Conservation (phyloP, 2,797 vertebrate species). For the Cuculus canorus region DNA sequence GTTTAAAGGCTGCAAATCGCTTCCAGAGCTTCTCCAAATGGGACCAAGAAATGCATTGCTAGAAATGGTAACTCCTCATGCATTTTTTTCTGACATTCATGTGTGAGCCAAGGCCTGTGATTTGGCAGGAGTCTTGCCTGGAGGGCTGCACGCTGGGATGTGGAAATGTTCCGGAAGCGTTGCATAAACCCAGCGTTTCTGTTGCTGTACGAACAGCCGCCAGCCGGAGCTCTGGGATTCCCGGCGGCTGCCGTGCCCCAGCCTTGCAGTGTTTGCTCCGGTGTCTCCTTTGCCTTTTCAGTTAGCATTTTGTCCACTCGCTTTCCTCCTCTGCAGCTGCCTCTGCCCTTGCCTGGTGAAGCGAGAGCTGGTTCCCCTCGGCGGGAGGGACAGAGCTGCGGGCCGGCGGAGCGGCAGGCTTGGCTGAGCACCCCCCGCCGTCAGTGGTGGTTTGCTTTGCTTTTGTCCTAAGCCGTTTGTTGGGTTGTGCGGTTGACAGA, state of each 20-base stretch:
- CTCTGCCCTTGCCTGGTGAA: slow-evolving; percentile 81
- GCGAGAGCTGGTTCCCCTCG: slow-evolving; percentile 81
- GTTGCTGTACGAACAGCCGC: background rate
- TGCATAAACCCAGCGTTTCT: background rate
- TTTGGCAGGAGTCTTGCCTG: background rate
- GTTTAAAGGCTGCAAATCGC: slow-evolving; percentile 7
- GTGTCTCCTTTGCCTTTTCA: slow-evolving; percentile 78
- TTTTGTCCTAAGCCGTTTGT: background rate
- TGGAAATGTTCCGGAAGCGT: background rate
- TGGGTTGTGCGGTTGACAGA: background rate
- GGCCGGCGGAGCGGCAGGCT: too few relatives aligned
- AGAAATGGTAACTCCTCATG: background rate
- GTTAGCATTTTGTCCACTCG: slow-evolving; percentile 88
- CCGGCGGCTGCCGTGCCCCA: background rate
- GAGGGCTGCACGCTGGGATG: background rate
- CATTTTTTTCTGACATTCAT: background rate
- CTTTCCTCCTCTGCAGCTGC: slow-evolving; percentile 85
- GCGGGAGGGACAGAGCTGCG: slow-evolving; percentile 76
- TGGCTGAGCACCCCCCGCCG: too few relatives aligned
- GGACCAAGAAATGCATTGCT: background rate
- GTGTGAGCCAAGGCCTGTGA: background rate
- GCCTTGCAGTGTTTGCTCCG: background rate
- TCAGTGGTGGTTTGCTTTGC: background rate
- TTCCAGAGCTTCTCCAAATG: background rate
- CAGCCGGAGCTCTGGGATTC: background rate